Evolutionary conservation across 2,888 invertebrate species (phyloP), one percentile per base, ranked within the genome.

Genomic region (Stenolophus ochropezus): DNA sequence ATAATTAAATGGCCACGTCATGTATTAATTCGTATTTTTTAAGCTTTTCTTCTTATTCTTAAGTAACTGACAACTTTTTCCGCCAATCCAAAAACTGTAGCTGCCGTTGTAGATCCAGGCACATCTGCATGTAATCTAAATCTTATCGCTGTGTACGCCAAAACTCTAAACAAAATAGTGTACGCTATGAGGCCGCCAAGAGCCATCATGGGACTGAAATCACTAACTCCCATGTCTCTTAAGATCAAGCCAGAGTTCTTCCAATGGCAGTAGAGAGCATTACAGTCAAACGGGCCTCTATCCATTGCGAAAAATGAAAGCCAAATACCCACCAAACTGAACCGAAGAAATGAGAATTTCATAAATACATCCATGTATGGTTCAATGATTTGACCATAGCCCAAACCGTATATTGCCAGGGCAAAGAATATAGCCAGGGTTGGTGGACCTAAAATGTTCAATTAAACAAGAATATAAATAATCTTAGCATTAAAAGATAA

Each of bases 311-410:
- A 83, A 11, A 83, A 23, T 65, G 82, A 16, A 23, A 81, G 20
- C 65, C 49, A 47, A 47, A 84, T 20, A 6, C 94, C 94, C 4
- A 93, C 91, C 78, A 95, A 90, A 0, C 94, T 93, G 86, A 93
- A 95, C 74, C 95, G 91, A 16, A 95, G 90, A 87, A 93, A 96
- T 0, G 92, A 92, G 1, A 89, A 86, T 0, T 90, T 89, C 92
- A 93, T 93, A 0, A 93, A 85, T 0, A 90, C 86, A 83, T 87
- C 89, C 92, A 93, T 93, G 18, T 88, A 84, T 0, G 89, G 87
- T 87, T 92, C 91, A 25, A 93, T 91, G 82, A 85, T 86, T 0
- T 89, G 87, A 0, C 92, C 92, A 84, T 92, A 93, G 6, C 93
- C 93, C 91, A 93, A 91, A 0, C 93, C 93, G 84, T 93, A 93